A percentile compares a stretch with the other conserved stretches of the same genome.
Conservation (phyloP, 1,140 invertebrate species). For the Wasmannia auropunctata region DNA sequence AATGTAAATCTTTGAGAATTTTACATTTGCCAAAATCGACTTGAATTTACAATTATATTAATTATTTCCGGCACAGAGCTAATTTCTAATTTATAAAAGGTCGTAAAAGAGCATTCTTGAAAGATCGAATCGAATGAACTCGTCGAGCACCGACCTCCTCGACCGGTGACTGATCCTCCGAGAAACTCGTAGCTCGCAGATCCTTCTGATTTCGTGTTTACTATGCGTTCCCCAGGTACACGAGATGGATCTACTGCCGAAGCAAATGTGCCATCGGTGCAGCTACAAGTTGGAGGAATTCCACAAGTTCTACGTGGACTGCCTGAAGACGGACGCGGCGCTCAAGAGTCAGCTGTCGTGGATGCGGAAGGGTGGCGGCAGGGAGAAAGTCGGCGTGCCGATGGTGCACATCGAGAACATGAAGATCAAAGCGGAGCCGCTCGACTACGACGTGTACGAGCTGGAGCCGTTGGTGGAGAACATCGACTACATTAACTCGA, state of each 20-base stretch:
- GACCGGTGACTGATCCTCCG: not conserved
- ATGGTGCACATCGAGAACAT: constrained; percentile 82
- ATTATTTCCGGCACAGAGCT: not conserved
- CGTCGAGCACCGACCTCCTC: too few species aligned
- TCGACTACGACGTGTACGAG: constrained; percentile 74
- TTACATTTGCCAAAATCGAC: not conserved
- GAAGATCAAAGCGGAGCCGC: constrained; percentile 79
- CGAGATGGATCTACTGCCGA: constrained; percentile 82
- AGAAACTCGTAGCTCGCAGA: not conserved
- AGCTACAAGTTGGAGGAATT: constrained; percentile 83
- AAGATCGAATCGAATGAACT: not conserved
- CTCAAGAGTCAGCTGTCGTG: constrained; percentile 82
- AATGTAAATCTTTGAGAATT: not conserved
- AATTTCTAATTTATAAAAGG: not conserved
- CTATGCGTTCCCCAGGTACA: constrained; percentile 77
- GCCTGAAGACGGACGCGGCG: constrained; percentile 78
- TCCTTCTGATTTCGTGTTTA: not conserved
- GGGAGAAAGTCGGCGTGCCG: constrained; percentile 73
- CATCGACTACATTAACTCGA: constrained; percentile 65
- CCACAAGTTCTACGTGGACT: constrained; percentile 81
- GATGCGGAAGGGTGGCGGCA: constrained; percentile 77
- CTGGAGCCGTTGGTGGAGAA: constrained; percentile 59
- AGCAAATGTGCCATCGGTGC: constrained; percentile 82
- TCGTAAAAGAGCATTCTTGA: not conserved
- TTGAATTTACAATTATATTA: not conserved